These are phyloP conservation scores for Caenorhabditis zanzibari DNA, from an alignment of 2,888 invertebrate genomes.

Conservation along the genomic window DNA sequence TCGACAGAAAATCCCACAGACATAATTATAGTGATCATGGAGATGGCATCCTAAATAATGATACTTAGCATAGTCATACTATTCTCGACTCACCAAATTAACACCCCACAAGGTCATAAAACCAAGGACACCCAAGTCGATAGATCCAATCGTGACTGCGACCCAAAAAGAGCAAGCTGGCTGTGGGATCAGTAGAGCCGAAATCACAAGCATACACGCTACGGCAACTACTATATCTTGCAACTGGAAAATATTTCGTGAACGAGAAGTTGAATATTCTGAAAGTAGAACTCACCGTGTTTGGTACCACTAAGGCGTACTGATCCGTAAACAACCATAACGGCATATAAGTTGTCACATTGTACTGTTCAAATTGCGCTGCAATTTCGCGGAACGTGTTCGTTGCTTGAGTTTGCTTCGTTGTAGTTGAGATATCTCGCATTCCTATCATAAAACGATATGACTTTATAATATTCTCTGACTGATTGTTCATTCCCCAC, in stretches of 20 bases:
- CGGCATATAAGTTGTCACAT: constrained; percentile 81
- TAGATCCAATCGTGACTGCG: constrained; percentile 92
- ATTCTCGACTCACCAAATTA: constrained; percentile 74
- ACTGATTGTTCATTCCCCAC: constrained; percentile 63
- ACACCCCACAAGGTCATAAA: constrained; percentile 97
- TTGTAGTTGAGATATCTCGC: constrained; percentile 77
- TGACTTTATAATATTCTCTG: constrained; percentile 60
- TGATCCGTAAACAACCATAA: constrained; percentile 82
- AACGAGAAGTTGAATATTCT: background rate
- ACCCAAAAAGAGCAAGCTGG: constrained; percentile 95
- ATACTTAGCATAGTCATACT: no score
- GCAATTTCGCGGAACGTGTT: constrained; percentile 75
- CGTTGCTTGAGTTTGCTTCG: constrained; percentile 76
- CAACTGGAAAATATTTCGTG: constrained; percentile 59
- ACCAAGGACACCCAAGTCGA: constrained; percentile 94
- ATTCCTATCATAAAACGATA: constrained; percentile 79
- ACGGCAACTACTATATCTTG: constrained; percentile 87
- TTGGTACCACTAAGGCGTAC: constrained; percentile 80
- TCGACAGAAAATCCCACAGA: constrained; percentile 97
- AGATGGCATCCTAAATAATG: constrained; percentile 88
- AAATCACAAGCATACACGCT: constrained; percentile 93
- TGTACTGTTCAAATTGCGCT: constrained; percentile 69
- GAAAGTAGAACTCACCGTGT: constrained; percentile 69
- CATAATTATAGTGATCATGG: constrained; percentile 89
- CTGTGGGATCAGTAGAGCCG: constrained; percentile 94